Base-by-base conservation (phyloP, 1,140 invertebrate genomes). In the Panagrolaimus sp. region DNA sequence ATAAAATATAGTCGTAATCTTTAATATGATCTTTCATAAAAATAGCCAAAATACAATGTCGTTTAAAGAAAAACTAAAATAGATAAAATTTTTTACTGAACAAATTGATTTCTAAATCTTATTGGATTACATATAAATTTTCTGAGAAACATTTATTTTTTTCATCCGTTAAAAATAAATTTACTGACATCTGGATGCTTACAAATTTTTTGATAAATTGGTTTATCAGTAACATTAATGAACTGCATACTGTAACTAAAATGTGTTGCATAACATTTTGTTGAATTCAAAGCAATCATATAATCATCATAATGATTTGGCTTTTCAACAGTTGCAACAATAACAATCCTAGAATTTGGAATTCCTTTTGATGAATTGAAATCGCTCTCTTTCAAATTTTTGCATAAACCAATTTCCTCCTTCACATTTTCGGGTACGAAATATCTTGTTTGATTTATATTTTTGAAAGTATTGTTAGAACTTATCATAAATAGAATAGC, bases 41-140 rank as follows among this genome's bases (percentile, higher is more conserved):
- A 55, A 24, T 28, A n/a, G 10, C 6, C 9, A 21, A 10, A 17
- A 28, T 28, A 6, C 52, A 55, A 28, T 55, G 52, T 9, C 52
- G 52, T 55, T 55, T 55, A n/a, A 55, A 55, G 28, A 55, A 55
- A 10, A 55, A 21, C 52, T 55, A 17, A 48, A 48, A 38, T 38
- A 4, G 7, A 4, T 38, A 38, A 38, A 38, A 7, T 38, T 38
- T 38, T 38, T 38, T 38, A 38, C 32, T 7, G 2, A 38, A 38
- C 2, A 38, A 38, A 38, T 38, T 38, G 32, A 38, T n/a, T n/a
- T 38, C 32, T 4, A 38, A 38, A 38, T 38, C 7, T 38, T 38
- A 38, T 38, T 38, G 32, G 32, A 38, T 38, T 38, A 38, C 32
- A n/a, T 38, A 7, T 38, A 4, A 38, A 38, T 38, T 38, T 38